Evolutionary conservation across 1,140 invertebrate species (phyloP).

Genomic region (Drosophila pallidifrons): DNA sequence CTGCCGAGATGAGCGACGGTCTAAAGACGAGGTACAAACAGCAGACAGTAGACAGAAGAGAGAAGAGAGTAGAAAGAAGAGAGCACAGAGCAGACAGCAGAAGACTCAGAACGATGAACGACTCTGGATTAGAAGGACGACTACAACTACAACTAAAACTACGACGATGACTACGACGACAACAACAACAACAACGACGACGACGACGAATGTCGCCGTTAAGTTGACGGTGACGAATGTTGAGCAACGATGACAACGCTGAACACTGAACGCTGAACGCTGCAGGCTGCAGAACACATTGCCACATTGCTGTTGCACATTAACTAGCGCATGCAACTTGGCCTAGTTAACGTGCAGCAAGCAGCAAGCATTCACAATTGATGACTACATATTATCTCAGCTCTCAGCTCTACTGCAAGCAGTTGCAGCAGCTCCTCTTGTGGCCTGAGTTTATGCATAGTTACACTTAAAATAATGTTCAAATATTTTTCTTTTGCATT

Average conservation of each 20-base stretch:
- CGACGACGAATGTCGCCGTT: constrained; percentile 31
- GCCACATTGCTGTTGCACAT: constrained; percentile 3
- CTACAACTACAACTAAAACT: background rate
- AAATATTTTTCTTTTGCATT: too few species aligned
- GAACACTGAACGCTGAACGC: background rate
- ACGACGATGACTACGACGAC: background rate
- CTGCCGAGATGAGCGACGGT: constrained; percentile 20
- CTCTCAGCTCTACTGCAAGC: too few species aligned
- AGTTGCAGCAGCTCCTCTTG: too few species aligned
- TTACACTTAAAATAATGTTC: too few species aligned
- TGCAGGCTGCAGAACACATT: background rate
- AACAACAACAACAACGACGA: background rate
- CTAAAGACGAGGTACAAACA: constrained; percentile 21
- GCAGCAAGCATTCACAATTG: background rate
- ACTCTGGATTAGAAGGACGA: constrained; percentile 18
- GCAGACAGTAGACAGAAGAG: constrained; percentile 18
- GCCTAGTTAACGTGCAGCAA: background rate
- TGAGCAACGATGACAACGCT: constrained; percentile 20
- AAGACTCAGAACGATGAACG: constrained; percentile 12
- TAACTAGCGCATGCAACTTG: constrained; percentile 17
- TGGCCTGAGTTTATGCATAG: too few species aligned
- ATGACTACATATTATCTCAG: background rate
- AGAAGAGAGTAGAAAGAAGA: too few species aligned
- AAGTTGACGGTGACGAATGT: constrained; percentile 74
- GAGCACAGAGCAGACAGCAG: constrained; percentile 11